Base-by-base conservation (phyloP, 1,140 invertebrate genomes). In the Scaptodrosophila lebanonensis region DNA sequence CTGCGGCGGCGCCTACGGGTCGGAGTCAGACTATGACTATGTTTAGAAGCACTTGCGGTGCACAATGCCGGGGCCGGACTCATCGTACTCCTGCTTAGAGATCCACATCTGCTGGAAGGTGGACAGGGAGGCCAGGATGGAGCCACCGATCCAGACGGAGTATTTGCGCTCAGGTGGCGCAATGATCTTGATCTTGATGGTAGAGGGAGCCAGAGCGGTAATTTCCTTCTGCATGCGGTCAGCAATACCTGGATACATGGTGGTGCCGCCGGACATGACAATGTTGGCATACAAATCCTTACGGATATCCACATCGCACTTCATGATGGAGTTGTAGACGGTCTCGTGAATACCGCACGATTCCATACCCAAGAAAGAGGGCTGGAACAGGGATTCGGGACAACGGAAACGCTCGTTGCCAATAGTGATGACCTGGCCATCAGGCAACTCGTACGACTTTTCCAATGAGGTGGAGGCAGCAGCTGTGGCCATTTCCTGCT, bases 361-460 rank as follows among this genome's bases (percentile, higher is more conserved):
- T 92, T 97, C 96, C 95, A 97, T 97, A 88, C 96, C 95, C 89
- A 97, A 88, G 93, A 97, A 97, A 50, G 94, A 95, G 64, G 96
- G 95, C 88, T 97, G 96, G 95, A 98, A 98, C 54, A 98, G 91
- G 66, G 97, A 96, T 87, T 98, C 97, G 27, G 97, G 97, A 89
- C 95, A 98, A 90, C 97, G 93, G 96, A 99, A 98, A 87, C 97
- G 91, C 88, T 98, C 96, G 88, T 97, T 98, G 70, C 96, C 97
- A 82, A 93, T 97, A 89, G 95, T 98, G 90, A 98, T 98, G 72
- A 98, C 96, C 88, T 96, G 96, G 83, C 95, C 97, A 88, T 97
- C 96, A 79, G 95, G 96, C 84, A 97, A 90, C 88, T 98, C 96
- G 87, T 98, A 98, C 63, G 93, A 94, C 90, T 97, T 97, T 88